Conservation (phyloP, 2,113 vertebrate genomes). For the Laticauda colubrina region DNA sequence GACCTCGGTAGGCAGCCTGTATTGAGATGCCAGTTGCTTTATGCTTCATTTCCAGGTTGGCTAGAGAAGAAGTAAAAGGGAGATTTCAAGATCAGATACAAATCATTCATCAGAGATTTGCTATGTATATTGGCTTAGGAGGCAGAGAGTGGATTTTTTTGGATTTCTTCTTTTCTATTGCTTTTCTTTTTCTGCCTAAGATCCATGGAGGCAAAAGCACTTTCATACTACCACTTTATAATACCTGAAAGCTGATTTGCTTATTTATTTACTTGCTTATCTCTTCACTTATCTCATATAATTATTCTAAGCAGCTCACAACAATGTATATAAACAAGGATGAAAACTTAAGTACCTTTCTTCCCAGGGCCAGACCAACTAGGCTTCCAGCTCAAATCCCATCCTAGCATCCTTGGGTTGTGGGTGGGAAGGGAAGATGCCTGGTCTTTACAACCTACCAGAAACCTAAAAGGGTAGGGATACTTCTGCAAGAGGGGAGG, state of each 20-base stretch:
- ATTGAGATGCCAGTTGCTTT: constrained; percentile 59
- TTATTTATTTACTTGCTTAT: not conserved
- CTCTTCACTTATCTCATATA: not conserved
- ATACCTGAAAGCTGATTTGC: not conserved
- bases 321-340: not conserved
- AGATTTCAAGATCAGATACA: not conserved
- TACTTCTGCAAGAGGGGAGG: not conserved
- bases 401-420: not conserved
- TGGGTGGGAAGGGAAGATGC: too few species aligned
- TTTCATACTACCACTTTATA: not conserved
- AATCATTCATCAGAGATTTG: not conserved
- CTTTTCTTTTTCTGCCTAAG: not conserved
- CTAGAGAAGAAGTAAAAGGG: constrained; percentile 59
- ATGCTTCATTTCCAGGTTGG: constrained; percentile 68
- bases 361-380: not conserved
- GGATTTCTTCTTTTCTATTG: not conserved
- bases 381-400: not conserved
- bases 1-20: constrained; percentile 77
- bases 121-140: not conserved
- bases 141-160: not conserved
- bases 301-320: not conserved
- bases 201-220: not conserved
- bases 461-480: not conserved
- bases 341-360: not conserved
- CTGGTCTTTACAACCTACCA: not conserved